Evolutionary conservation across 2,113 vertebrate species (phyloP).

Genomic region (Thunnus maccoyii): DNA sequence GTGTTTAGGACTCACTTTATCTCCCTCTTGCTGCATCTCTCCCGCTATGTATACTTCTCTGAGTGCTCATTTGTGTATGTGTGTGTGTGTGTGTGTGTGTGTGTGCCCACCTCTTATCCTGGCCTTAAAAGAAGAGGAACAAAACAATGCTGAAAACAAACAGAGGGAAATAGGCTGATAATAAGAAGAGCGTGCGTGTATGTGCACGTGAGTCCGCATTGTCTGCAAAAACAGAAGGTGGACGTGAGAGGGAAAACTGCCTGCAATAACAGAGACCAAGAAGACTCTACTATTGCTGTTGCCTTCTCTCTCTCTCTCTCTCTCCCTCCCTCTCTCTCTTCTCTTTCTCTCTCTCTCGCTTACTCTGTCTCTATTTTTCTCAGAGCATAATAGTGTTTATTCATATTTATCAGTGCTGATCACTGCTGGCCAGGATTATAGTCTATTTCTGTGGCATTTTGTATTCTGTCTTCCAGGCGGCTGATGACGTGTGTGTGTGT

Average conservation of each 20-base stretch:
- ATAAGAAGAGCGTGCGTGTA: slow-evolving; percentile 37
- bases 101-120: slow-evolving; percentile 50
- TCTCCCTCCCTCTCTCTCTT: background rate
- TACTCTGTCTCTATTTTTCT: slow-evolving; percentile 43
- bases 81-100: slow-evolving; percentile 13
- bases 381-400: slow-evolving; percentile 69
- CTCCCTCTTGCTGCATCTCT: slow-evolving; percentile 25
- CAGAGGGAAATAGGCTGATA: slow-evolving; percentile 61
- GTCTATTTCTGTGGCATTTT: slow-evolving; percentile 57
- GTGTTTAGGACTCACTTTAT: slow-evolving; percentile 52
- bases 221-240: slow-evolving; percentile 53
- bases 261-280: slow-evolving; percentile 58
- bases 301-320: slow-evolving; percentile 13
- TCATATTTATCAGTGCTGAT: slow-evolving; percentile 77
- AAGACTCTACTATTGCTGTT: slow-evolving; percentile 41
- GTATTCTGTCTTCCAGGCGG: slow-evolving; percentile 59
- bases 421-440: slow-evolving; percentile 61
- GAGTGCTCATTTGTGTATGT: slow-evolving; percentile 30
- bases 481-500: slow-evolving; percentile 32
- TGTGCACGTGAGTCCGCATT: slow-evolving; percentile 17
- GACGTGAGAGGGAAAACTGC: slow-evolving; percentile 62
- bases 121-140: slow-evolving; percentile 42
- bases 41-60: slow-evolving; percentile 10
- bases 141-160: slow-evolving; percentile 56
- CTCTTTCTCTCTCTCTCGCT: slow-evolving; percentile 1